Evolutionary conservation across 1,140 invertebrate species (phyloP).

Genomic region (Ylistrum balloti): DNA sequence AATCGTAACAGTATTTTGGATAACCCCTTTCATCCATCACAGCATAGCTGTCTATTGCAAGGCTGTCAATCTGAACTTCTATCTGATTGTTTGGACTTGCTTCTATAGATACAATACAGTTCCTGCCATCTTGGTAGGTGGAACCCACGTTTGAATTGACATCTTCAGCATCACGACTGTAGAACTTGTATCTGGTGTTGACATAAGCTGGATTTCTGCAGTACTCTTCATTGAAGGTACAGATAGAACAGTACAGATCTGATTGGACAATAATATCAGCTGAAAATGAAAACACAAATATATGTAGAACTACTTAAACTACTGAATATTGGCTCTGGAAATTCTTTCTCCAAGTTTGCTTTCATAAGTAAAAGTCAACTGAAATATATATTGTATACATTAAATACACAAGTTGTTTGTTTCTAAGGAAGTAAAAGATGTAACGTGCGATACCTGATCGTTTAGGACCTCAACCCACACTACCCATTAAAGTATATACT

Average conservation of each 20-base stretch:
- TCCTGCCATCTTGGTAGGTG: constrained; percentile 58
- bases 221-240: constrained; percentile 51
- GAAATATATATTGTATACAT: too few species aligned
- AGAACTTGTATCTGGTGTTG: constrained; percentile 62
- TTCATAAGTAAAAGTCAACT: too few species aligned
- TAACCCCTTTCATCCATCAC: constrained; percentile 53
- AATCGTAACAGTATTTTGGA: constrained; percentile 67
- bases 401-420: too few species aligned
- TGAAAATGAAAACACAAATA: constrained; percentile 46
- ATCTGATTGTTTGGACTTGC: constrained; percentile 69
- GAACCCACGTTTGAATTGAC: constrained; percentile 65
- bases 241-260: constrained; percentile 51
- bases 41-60: constrained; percentile 66
- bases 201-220: constrained; percentile 64
- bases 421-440: too few species aligned
- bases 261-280: constrained; percentile 67
- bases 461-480: too few species aligned
- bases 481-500: too few species aligned
- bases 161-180: constrained; percentile 58
- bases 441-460: too few species aligned
- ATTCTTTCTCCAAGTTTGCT: too few species aligned
- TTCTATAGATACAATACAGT: constrained; percentile 71
- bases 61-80: constrained; percentile 56
- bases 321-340: too few species aligned
- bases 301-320: too few species aligned